phyloP scores from a whole-genome alignment of 53 echinoderm and acorn worm species.

The Echinometra lucunter region DNA sequence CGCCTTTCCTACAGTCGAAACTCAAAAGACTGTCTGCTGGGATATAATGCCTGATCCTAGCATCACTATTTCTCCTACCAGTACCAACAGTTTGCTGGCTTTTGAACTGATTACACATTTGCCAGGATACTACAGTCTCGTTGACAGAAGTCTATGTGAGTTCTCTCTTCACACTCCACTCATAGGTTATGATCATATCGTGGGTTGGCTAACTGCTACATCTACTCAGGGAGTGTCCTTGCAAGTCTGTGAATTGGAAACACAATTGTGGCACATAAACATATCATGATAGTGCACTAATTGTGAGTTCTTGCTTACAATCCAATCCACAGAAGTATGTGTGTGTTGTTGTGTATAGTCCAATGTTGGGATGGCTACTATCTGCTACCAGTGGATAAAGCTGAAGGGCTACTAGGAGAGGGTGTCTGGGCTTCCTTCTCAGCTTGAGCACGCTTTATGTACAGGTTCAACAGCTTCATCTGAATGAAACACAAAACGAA shows the following conservation, averaged over 20 bases:
- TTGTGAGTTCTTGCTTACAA: background rate
- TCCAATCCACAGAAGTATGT: background rate
- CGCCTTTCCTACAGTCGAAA: background rate
- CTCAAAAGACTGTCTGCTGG: background rate
- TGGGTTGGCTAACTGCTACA: background rate
- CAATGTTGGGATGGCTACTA: slow-evolving; percentile 37
- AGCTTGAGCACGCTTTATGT: slow-evolving; percentile 94
- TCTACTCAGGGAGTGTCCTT: background rate
- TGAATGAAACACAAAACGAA: slow-evolving; percentile 53
- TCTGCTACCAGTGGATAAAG: slow-evolving; percentile 91
- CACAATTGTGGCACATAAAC: background rate
- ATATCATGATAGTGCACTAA: background rate
- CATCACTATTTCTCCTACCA: background rate
- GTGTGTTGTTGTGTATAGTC: background rate
- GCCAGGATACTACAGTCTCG: background rate
- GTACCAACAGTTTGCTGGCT: background rate
- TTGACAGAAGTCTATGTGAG: background rate
- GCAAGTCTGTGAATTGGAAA: background rate
- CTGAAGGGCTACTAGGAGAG: slow-evolving; percentile 87
- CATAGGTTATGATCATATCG: background rate
- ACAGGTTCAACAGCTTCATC: slow-evolving; percentile 97
- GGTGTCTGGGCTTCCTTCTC: slow-evolving; percentile 86
- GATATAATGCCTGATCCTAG: background rate
- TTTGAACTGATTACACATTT: background rate
- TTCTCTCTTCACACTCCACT: background rate